A percentile compares a stretch with the other conserved stretches of the same genome.
phyloP scores from a whole-genome alignment of 2,888 invertebrate genomes.

The Acanthosepion pharaonis region DNA sequence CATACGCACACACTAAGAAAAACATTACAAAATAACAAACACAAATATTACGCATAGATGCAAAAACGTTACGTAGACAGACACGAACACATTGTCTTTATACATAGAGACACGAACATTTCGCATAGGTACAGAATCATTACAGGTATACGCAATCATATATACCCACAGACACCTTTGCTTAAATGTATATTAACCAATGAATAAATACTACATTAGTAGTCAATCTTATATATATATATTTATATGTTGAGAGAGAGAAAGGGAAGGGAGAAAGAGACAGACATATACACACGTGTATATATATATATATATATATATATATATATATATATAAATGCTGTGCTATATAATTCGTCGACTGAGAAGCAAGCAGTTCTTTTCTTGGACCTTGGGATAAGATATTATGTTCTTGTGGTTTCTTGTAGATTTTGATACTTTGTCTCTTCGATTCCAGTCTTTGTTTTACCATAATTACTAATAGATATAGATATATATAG shows the following conservation, averaged over 20 bases:
- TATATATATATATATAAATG: constrained; percentile 9
- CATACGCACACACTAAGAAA: neutral
- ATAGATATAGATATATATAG: too few species aligned
- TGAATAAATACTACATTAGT: too few species aligned
- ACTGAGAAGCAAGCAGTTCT: constrained; percentile 11
- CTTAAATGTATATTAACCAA: too few species aligned
- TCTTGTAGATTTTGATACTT: neutral
- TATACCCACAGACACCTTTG: neutral
- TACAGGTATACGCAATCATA: neutral
- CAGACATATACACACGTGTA: too few species aligned
- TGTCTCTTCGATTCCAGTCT: neutral
- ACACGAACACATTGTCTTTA: neutral
- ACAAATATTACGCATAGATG: neutral
- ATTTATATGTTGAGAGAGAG: neutral
- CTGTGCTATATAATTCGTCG: neutral
- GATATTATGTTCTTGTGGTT: neutral
- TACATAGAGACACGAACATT: too few species aligned
- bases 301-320: too few species aligned
- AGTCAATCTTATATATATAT: too few species aligned
- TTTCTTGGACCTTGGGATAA: neutral
- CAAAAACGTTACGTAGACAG: too few species aligned
- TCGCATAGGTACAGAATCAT: too few species aligned
- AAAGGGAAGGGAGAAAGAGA: too few species aligned
- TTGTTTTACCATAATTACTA: too few species aligned
- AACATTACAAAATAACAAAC: neutral